Evolutionary conservation across 2,797 vertebrate genomes (phyloP).

Genomic region (Loriculus beryllinus): DNA sequence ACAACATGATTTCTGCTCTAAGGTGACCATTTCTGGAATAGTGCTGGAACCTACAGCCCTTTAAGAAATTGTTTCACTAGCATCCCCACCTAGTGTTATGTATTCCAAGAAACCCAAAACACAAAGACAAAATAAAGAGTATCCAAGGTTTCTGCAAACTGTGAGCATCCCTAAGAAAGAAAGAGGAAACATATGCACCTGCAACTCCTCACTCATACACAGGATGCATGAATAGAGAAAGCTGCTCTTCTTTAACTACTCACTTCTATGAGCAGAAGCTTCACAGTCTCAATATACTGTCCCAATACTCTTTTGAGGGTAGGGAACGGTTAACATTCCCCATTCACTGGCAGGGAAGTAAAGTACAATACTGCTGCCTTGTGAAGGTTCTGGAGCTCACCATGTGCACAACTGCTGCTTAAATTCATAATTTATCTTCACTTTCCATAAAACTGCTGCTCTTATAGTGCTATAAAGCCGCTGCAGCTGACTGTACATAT

Average conservation of each 20-base stretch:
- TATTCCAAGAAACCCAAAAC: neutral
- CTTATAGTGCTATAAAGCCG: neutral
- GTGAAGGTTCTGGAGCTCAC: neutral
- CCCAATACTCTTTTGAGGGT: neutral
- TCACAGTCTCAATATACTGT: neutral
- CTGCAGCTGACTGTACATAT: neutral
- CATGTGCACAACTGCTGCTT: neutral
- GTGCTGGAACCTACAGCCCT: neutral
- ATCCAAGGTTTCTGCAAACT: neutral
- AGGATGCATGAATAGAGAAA: neutral
- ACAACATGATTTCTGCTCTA: neutral
- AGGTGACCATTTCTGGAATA: neutral
- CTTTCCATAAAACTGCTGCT: neutral
- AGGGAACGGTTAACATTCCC: neutral
- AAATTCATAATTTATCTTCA: neutral
- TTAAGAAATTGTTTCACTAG: neutral
- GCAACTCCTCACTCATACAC: neutral
- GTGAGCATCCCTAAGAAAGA: neutral
- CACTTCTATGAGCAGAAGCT: neutral
- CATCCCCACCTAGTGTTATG: neutral
- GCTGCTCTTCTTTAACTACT: neutral
- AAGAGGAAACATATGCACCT: neutral
- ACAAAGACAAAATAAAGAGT: neutral
- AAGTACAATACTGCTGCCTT: neutral
- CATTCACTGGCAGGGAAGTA: neutral